Evolutionary conservation across 2,888 invertebrate species (phyloP).

Genomic region (Metalampra italica): DNA sequence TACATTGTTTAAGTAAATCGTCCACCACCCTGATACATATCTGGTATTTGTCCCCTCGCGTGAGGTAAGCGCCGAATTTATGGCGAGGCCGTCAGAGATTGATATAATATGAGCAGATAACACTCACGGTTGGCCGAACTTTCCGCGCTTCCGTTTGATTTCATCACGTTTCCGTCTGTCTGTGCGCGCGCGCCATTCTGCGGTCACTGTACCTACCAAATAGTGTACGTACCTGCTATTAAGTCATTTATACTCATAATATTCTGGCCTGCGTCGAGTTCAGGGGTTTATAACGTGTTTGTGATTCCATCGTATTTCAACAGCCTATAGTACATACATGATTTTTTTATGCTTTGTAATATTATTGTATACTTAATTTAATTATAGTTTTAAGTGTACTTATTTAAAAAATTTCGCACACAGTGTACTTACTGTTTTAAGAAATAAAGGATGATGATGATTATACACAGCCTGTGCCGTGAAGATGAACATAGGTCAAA

Average conservation of each 20-base stretch:
- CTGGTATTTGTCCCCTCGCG: background rate
- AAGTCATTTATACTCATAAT: background rate
- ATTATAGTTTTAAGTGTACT: too few relatives aligned
- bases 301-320: too few relatives aligned
- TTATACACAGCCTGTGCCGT: too few relatives aligned
- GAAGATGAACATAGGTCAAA: too few relatives aligned
- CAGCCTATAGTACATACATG: too few relatives aligned
- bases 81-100: conserved; percentile 11
- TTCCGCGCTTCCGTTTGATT: conserved; percentile 58
- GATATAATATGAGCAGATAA: conserved; percentile 18
- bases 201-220: conserved; percentile 27
- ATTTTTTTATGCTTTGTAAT: too few relatives aligned
- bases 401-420: too few relatives aligned
- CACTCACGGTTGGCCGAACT: conserved; percentile 49
- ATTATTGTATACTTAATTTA: too few relatives aligned
- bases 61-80: background rate
- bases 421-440: too few relatives aligned
- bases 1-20: too few relatives aligned
- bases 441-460: too few relatives aligned
- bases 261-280: background rate
- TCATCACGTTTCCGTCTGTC: conserved; percentile 57
- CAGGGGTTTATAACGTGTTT: too few relatives aligned
- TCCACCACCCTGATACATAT: background rate
- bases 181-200: conserved; percentile 10
- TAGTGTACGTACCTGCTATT: background rate